phyloP scores from a whole-genome alignment of 2,113 vertebrate genomes.

The Columba livia region DNA sequence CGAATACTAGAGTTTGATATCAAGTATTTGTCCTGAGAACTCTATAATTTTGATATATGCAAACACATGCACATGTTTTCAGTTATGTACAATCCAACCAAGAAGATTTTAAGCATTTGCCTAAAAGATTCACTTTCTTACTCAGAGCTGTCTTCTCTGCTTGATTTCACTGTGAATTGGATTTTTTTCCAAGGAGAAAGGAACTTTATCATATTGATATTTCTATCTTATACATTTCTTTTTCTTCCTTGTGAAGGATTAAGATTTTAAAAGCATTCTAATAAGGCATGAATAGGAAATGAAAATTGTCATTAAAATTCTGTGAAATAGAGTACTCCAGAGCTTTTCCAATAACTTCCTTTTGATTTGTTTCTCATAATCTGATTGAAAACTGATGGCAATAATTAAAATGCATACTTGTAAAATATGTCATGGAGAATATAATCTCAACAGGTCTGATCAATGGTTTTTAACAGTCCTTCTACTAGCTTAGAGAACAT shows the following conservation, averaged over 20 bases:
- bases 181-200: not conserved
- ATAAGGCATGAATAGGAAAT: not conserved
- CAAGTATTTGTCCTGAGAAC: not conserved
- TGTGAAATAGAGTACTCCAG: not conserved
- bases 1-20: not conserved
- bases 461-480: not conserved
- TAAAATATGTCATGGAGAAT: not conserved
- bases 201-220: not conserved
- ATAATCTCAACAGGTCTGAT: not conserved
- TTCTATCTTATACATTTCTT: not conserved
- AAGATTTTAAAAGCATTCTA: not conserved
- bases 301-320: not conserved
- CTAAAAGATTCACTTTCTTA: not conserved
- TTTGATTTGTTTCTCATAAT: not conserved
- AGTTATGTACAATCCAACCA: not conserved
- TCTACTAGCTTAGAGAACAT: not conserved
- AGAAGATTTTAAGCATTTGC: not conserved
- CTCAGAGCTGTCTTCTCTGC: not conserved
- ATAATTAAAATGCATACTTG: not conserved
- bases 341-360: not conserved
- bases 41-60: not conserved
- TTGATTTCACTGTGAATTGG: not conserved
- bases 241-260: not conserved
- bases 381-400: not conserved
- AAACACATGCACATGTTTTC: rapidly evolving